phyloP scores from a whole-genome alignment of 2,888 invertebrate genomes.

The Microctonus hyperodae region DNA sequence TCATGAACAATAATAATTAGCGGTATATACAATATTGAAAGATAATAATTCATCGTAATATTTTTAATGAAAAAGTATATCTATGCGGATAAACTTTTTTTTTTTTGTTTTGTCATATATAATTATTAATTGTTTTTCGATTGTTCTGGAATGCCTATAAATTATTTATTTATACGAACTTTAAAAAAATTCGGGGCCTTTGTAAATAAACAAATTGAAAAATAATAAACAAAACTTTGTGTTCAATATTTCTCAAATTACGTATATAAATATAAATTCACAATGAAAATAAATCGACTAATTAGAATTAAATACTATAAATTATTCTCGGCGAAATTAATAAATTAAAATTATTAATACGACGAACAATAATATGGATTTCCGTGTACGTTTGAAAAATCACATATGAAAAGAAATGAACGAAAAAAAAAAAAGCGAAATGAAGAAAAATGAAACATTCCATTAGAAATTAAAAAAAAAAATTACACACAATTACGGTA shows the following conservation, averaged over 20 bases:
- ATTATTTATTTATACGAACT: constrained; percentile 48
- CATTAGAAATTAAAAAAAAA: constrained; percentile 17
- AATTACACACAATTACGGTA: constrained; percentile 4
- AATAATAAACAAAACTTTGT: constrained; percentile 34
- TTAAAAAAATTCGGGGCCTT: constrained; percentile 42
- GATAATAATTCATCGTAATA: constrained; percentile 24
- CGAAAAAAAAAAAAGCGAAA: background rate
- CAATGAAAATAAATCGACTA: constrained; percentile 23
- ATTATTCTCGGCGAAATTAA: constrained; percentile 2
- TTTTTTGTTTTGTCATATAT: constrained; percentile 38
- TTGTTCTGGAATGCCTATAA: constrained; percentile 58
- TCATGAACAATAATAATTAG: constrained; percentile 56
- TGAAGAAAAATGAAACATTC: background rate
- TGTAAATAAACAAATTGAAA: constrained; percentile 37
- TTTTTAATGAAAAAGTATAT: background rate
- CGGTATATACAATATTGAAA: constrained; percentile 59
- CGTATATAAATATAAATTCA: constrained; percentile 18
- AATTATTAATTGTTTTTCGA: constrained; percentile 35
- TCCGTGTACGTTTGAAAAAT: constrained; percentile 16
- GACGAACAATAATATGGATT: constrained; percentile 10
- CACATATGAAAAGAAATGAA: background rate
- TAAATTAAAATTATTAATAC: constrained; percentile 4
- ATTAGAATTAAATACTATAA: constrained; percentile 21
- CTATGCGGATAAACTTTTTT: constrained; percentile 5
- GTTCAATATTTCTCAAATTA: constrained; percentile 53